Percentiles rank a stretch among this genome's conserved stretches.
phyloP scores from a whole-genome alignment of 2,797 vertebrate species.

The Schizothorax lantsangensis region DNA sequence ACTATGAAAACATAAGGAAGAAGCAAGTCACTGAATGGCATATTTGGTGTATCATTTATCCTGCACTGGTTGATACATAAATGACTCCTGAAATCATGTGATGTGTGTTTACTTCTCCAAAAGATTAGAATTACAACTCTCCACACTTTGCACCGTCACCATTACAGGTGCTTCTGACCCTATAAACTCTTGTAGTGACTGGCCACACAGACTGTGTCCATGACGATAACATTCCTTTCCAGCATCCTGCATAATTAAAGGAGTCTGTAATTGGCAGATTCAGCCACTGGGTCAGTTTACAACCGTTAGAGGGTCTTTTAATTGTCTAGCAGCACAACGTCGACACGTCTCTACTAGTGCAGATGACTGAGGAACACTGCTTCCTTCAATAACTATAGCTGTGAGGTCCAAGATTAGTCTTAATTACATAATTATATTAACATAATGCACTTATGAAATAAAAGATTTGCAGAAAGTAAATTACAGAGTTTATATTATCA shows the following conservation, averaged over 20 bases:
- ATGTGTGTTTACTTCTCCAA: no score
- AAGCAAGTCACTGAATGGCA: background rate
- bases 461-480: background rate
- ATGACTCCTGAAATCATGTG: background rate
- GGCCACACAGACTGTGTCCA: conserved; percentile 61
- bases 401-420: background rate
- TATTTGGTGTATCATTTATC: background rate
- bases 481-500: background rate
- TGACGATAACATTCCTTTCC: conserved; percentile 65
- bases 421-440: background rate
- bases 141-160: conserved; percentile 51
- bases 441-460: background rate
- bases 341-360: background rate
- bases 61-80: background rate
- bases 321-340: conserved; percentile 13
- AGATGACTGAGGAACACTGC: background rate
- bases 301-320: conserved; percentile 19
- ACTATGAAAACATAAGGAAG: background rate
- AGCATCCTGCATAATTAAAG: conserved; percentile 79
- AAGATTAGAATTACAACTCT: background rate
- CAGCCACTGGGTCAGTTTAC: conserved; percentile 68
- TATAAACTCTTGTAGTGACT: conserved; percentile 66
- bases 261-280: conserved; percentile 53
- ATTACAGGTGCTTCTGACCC: conserved; percentile 48
- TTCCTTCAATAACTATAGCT: background rate